phyloP scores from a whole-genome alignment of 1,140 invertebrate genomes.

The Chlorops oryzae region DNA sequence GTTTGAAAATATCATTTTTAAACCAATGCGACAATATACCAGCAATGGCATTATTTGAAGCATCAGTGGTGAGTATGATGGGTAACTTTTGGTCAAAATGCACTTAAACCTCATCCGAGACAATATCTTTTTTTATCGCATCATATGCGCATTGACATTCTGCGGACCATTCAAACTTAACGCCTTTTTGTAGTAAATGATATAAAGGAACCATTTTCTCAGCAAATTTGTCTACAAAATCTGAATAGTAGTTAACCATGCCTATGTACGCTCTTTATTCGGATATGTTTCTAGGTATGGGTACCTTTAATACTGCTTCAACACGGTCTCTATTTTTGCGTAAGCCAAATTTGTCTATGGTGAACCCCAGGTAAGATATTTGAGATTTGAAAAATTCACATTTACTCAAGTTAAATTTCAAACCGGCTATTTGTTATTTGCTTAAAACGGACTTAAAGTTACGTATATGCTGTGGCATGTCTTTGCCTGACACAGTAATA shows the following conservation, averaged over 20 bases:
- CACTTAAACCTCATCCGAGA: constrained; percentile 6
- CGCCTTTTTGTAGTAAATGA: constrained; percentile 25
- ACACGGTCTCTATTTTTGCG: constrained; percentile 17
- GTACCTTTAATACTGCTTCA: constrained; percentile 17
- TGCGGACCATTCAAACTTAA: constrained; percentile 16
- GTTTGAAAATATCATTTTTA: too few relatives aligned
- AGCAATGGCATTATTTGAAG: constrained; percentile 7
- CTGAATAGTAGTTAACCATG: constrained; percentile 29
- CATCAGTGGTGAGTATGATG: constrained; percentile 12
- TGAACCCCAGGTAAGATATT: constrained; percentile 29
- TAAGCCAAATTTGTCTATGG: constrained; percentile 24
- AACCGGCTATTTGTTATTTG: neutral
- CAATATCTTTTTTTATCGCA: neutral
- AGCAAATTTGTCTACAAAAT: constrained; percentile 37
- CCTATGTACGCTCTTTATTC: constrained; percentile 28
- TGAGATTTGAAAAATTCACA: constrained; percentile 15
- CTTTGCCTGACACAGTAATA: too few relatives aligned
- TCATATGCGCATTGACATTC: constrained; percentile 9
- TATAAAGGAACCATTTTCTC: constrained; percentile 37
- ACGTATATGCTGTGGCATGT: too few relatives aligned
- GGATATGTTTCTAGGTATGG: constrained; percentile 19
- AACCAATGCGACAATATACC: too few relatives aligned
- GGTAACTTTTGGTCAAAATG: constrained; percentile 12
- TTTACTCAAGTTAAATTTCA: constrained; percentile 21
- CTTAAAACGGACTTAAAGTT: neutral